Base-by-base conservation (phyloP, 2,888 invertebrate species). In the Drosophila anomalata region DNA sequence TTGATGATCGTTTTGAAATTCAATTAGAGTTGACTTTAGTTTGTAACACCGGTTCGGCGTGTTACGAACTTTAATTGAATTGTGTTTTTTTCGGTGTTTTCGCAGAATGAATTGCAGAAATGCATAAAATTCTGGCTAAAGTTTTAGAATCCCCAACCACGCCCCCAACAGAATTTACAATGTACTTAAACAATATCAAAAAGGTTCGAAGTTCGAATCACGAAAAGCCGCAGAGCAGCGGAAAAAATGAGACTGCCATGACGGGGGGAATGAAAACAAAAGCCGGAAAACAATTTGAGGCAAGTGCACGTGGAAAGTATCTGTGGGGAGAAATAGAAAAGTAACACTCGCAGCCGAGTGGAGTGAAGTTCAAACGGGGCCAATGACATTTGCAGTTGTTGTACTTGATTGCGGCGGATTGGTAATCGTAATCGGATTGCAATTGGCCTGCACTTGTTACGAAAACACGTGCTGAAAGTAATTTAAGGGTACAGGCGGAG, bases 211-310 rank as follows among this genome's bases (percentile, higher is more conserved):
- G 53, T 55, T 63, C 67, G 31, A 17, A 42, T 36, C 41, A 61
- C 31, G 31, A 47, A 51, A 54, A 62, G 53, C 42, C 47, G 48
- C 52, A 48, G 14, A 31, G 58, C 48, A 39, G 44, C n/a, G 26
- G 12, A 48, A 57, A 51, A 60, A 26, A 42, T 20, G 29, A 29
- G 29, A 48, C 60, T 59, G 60, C 22, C 29, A 22, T 17, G 48
- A 41, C 48, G 48, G 48, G n/a, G 33, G n/a, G 42, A 78, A 61
- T 59, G 70, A 81, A 81, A 82, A 82, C 85, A 84, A 82, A 82
- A 82, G 87, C 87, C 87, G 87, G 87, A 87, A 82, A 82, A 85
- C 87, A 87, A 82, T 82, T 82, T 82, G 87, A 87, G 69, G 85
- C 66, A 65, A 65, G 66, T 31, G 66, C 17, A 66, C 54, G 14